Evolutionary conservation across 2,113 vertebrate genomes (phyloP).

Genomic region (human): GRCh38 chr2:112409001-112409500

Average conservation of each 20-base stretch:
- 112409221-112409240: neutral
- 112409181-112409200: neutral
- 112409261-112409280: neutral
- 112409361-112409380: neutral
- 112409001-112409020: neutral
- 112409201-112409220: neutral
- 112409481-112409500: neutral
- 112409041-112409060: neutral
- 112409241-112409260: neutral
- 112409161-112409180: neutral
- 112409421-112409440: neutral
- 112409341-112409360: neutral
- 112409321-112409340: neutral
- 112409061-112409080: neutral
- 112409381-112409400: neutral
- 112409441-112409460: neutral
- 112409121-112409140: neutral
- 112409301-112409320: neutral
- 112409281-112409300: neutral
- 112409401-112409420: neutral
- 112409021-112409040: neutral
- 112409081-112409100: neutral
- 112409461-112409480: neutral
- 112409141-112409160: neutral
- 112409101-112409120: neutral